Percentiles rank a stretch among this genome's conserved stretches.
These are phyloP conservation scores for Andrena bucephala DNA, from an alignment of 2,888 invertebrate species.

Conservation along the genomic window DNA sequence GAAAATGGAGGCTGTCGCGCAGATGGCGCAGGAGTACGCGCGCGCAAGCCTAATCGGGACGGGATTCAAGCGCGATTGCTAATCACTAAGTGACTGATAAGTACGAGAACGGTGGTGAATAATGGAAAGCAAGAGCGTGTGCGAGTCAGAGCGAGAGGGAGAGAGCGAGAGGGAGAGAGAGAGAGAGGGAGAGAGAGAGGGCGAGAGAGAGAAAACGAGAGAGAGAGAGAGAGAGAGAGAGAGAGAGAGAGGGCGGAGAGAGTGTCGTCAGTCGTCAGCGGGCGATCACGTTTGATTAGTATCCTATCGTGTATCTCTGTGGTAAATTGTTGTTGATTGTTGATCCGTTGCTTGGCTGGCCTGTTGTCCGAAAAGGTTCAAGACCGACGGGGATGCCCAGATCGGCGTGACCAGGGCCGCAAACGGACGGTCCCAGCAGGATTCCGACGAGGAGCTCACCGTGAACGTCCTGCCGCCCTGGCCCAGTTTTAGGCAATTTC, in stretches of 20 bases:
- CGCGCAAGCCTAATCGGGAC: slow-evolving; percentile 1
- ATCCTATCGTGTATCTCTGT: slow-evolving; percentile 60
- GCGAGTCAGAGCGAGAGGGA: slow-evolving; percentile 14
- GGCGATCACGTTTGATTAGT: slow-evolving; percentile 47
- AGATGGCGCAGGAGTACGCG: slow-evolving; percentile 17
- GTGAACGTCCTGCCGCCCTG: slow-evolving; percentile 85
- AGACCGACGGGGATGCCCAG: slow-evolving; percentile 84
- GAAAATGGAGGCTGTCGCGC: neutral
- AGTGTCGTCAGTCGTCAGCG: slow-evolving; percentile 28
- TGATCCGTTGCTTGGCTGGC: slow-evolving; percentile 84
- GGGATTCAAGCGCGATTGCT: neutral
- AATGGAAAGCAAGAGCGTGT: slow-evolving; percentile 9
- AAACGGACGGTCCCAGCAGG: slow-evolving; percentile 81
- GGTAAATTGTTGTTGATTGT: slow-evolving; percentile 78
- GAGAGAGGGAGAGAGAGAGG: neutral
- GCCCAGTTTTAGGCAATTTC: slow-evolving; percentile 85
- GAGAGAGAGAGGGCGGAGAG: slow-evolving; percentile 12
- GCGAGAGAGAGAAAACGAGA: neutral
- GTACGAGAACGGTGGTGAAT: neutral
- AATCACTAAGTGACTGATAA: slow-evolving; percentile 13
- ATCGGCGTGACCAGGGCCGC: slow-evolving; percentile 81
- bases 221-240: slow-evolving; percentile 13
- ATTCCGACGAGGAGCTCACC: slow-evolving; percentile 85
- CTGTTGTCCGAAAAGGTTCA: slow-evolving; percentile 84
- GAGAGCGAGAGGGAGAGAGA: slow-evolving; percentile 6